Conservation (phyloP, 2,113 vertebrate genomes). For the Fukomys damarensis region DNA sequence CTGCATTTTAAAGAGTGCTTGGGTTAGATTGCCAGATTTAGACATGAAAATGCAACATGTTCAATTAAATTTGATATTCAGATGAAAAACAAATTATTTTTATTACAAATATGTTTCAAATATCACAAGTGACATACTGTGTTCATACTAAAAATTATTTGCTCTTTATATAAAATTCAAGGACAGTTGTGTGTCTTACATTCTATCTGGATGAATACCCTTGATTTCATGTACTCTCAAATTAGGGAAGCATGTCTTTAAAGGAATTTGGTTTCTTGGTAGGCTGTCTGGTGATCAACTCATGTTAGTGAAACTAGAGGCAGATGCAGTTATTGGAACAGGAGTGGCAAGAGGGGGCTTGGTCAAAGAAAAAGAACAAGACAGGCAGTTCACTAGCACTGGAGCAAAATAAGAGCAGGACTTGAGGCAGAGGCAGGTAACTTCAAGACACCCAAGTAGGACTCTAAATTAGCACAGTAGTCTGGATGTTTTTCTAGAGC, state of each 20-base stretch:
- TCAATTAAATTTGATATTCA: not conserved
- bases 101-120: not conserved
- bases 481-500: not conserved
- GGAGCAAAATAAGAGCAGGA: not conserved
- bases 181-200: not conserved
- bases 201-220: not conserved
- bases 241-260: not conserved
- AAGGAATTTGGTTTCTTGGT: not conserved
- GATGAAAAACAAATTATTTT: not conserved
- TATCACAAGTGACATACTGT: not conserved
- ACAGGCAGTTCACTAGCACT: not conserved
- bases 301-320: not conserved
- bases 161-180: conserved; percentile 18
- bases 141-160: conserved; percentile 10
- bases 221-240: not conserved
- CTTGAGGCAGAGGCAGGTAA: not conserved
- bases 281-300: not conserved
- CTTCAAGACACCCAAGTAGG: not conserved
- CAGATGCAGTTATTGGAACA: not conserved
- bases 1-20: not conserved
- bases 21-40: not conserved
- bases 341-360: not conserved
- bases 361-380: conserved; percentile 14
- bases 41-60: conserved; percentile 10
- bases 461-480: not conserved